These are phyloP conservation scores for Bovichtus variegatus DNA, from an alignment of 2,797 vertebrate genomes.

Conservation along the genomic window DNA sequence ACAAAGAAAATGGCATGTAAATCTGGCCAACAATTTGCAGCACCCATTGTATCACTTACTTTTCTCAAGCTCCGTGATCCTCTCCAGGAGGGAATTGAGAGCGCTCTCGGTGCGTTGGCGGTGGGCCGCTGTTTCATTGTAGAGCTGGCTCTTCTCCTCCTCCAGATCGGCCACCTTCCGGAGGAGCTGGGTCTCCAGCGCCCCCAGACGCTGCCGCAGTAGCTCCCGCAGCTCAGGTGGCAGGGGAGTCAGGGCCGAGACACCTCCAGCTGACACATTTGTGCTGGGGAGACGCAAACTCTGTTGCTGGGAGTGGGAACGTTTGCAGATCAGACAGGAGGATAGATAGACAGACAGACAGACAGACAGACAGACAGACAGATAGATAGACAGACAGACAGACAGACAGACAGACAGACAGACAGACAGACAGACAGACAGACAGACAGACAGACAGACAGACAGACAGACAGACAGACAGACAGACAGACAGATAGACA, in stretches of 20 bases:
- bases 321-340: neutral
- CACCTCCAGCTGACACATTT: conserved; percentile 68
- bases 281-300: conserved; percentile 72
- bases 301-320: conserved; percentile 70
- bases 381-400: conserved; percentile 9
- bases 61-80: conserved; percentile 94
- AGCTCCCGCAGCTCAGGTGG: conserved; percentile 92
- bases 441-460: conserved; percentile 14
- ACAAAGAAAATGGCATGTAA: conserved; percentile 33
- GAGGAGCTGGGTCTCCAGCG: conserved; percentile 93
- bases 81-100: conserved; percentile 92
- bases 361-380: conserved; percentile 13
- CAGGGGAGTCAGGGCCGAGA: conserved; percentile 76
- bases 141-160: conserved; percentile 95
- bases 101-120: conserved; percentile 93
- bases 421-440: conserved; percentile 13
- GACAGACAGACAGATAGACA: conserved; percentile 11
- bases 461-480: conserved; percentile 1
- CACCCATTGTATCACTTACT: conserved; percentile 81
- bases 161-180: conserved; percentile 96
- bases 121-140: conserved; percentile 94
- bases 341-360: conserved; percentile 4
- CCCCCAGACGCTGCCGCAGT: conserved; percentile 91
- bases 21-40: conserved; percentile 30
- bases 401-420: conserved; percentile 11